Percentiles rank a stretch among this genome's conserved stretches.
These are phyloP conservation scores for Lampris megalopsis DNA, from an alignment of 2,113 vertebrate species.

Conservation along the genomic window DNA sequence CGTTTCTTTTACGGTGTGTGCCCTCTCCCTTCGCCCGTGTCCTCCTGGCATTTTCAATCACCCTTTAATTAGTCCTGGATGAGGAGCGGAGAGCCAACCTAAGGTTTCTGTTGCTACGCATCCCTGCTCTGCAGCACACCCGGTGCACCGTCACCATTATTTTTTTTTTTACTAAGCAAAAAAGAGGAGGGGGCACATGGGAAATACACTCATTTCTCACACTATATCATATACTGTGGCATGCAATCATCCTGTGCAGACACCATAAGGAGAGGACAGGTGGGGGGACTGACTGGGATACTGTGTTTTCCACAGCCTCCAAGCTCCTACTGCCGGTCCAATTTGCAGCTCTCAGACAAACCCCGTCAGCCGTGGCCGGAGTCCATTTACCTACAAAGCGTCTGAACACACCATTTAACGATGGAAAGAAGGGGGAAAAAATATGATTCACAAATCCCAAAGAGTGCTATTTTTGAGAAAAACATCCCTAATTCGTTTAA, in stretches of 20 bases:
- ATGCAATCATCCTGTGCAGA: too few relatives aligned
- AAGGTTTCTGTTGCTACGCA: too few relatives aligned
- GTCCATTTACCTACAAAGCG: slow-evolving; percentile 37
- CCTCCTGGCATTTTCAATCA: slow-evolving; percentile 15
- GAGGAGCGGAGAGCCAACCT: too few relatives aligned
- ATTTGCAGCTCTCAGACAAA: slow-evolving; percentile 34
- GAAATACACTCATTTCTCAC: too few relatives aligned
- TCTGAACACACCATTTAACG: slow-evolving; percentile 13
- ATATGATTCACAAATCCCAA: slow-evolving; percentile 30
- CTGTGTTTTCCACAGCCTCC: not conserved
- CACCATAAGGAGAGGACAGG: too few relatives aligned
- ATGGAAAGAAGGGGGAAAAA: slow-evolving; percentile 23
- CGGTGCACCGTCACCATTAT: too few relatives aligned
- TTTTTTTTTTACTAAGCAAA: too few relatives aligned
- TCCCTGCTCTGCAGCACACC: too few relatives aligned
- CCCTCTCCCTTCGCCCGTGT: not conserved
- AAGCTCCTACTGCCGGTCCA: slow-evolving; percentile 6
- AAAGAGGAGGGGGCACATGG: too few relatives aligned
- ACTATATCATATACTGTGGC: too few relatives aligned
- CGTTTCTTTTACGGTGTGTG: slow-evolving; percentile 4
- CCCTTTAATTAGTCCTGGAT: slow-evolving; percentile 17
- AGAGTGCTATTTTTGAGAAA: not conserved
- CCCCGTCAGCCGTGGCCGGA: slow-evolving; percentile 22
- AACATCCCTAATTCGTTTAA: slow-evolving; percentile 7
- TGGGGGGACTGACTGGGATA: too few relatives aligned